Conservation (phyloP, 2,888 invertebrate species). For the Plebejus argus region DNA sequence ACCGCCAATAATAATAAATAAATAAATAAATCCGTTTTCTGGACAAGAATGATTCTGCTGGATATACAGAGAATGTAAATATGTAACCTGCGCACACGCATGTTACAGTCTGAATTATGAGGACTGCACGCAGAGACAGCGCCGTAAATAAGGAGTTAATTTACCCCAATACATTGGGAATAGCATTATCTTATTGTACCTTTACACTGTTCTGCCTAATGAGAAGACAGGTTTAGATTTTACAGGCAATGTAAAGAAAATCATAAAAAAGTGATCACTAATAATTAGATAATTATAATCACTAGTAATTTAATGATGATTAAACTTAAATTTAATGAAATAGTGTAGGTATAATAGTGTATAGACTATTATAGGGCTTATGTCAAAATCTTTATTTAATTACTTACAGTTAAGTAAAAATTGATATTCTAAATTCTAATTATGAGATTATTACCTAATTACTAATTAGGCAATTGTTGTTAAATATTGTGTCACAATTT, state of each 20-base stretch:
- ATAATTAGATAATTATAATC: neutral
- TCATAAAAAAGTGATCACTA: neutral
- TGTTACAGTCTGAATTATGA: slow-evolving; percentile 50
- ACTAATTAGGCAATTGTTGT: neutral
- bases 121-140: slow-evolving; percentile 43
- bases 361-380: no score
- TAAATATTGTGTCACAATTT: neutral
- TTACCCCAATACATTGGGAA: slow-evolving; percentile 48
- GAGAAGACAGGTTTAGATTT: neutral
- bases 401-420: no score
- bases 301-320: neutral
- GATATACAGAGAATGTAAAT: slow-evolving; percentile 40
- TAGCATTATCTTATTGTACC: slow-evolving; percentile 48
- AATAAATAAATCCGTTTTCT: neutral
- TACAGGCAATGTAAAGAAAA: neutral
- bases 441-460: neutral
- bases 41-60: slow-evolving; percentile 25
- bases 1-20: neutral
- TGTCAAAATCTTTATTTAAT: no score
- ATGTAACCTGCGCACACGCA: slow-evolving; percentile 47
- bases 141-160: slow-evolving; percentile 51
- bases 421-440: neutral
- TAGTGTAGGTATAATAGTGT: no score
- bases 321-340: no score
- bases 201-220: neutral